Evolutionary conservation across 2,888 invertebrate genomes (phyloP).

Genomic region (Hirtodrosophila trivittata): DNA sequence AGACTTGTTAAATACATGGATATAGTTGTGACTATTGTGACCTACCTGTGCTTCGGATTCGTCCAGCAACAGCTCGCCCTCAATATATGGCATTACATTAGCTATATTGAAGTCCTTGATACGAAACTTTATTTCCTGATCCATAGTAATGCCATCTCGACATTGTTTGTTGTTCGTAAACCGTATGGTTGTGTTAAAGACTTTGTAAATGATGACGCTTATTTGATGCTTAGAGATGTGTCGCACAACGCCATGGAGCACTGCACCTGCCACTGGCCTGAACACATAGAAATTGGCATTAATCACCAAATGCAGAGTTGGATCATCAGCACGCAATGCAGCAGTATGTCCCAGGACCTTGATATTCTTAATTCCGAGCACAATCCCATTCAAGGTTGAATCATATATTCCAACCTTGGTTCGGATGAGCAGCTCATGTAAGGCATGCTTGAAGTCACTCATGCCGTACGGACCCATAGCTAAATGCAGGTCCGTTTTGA

Average conservation of each 20-base stretch:
- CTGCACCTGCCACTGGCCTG: constrained; percentile 85
- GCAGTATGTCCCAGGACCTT: constrained; percentile 85
- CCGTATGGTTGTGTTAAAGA: constrained; percentile 87
- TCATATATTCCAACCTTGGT: constrained; percentile 85
- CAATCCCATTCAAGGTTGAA: constrained; percentile 85
- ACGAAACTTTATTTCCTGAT: constrained; percentile 82
- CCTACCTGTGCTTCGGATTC: constrained; percentile 33
- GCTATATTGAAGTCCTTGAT: constrained; percentile 81
- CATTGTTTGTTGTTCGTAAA: constrained; percentile 73
- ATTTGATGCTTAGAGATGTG: constrained; percentile 85
- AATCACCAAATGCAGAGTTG: constrained; percentile 86
- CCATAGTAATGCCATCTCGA: constrained; percentile 79
- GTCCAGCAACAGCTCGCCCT: constrained; percentile 78
- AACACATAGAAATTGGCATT: constrained; percentile 88
- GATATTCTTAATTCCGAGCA: constrained; percentile 86
- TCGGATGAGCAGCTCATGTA: constrained; percentile 83
- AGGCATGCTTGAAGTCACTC: constrained; percentile 84
- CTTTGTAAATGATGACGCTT: constrained; percentile 87
- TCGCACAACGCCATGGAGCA: constrained; percentile 86
- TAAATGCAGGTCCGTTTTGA: constrained; percentile 84
- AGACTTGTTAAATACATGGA: too few relatives aligned
- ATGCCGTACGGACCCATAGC: constrained; percentile 85
- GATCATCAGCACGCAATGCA: constrained; percentile 85
- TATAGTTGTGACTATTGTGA: too few relatives aligned
- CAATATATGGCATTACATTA: constrained; percentile 81